A percentile compares a stretch with the other conserved stretches of the same genome.
Conservation (phyloP, 2,797 vertebrate species). For the Pyrocephalus nanus region DNA sequence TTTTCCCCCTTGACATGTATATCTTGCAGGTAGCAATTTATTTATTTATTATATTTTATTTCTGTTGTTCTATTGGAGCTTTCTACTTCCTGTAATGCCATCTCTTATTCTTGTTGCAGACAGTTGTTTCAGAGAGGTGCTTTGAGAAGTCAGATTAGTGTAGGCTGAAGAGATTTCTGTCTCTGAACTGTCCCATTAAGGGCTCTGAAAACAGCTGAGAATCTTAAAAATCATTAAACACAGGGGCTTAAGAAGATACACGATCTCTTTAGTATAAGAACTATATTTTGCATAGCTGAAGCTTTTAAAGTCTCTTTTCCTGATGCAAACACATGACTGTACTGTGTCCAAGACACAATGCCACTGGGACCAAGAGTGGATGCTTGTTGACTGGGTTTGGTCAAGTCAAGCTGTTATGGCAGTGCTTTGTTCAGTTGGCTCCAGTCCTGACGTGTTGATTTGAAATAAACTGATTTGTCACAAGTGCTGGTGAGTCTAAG, state of each 20-base stretch:
- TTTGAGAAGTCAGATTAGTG: not conserved
- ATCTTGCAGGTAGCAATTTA: conserved; percentile 5
- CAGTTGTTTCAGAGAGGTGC: not conserved
- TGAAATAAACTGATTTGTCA: not conserved
- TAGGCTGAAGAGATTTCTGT: not conserved
- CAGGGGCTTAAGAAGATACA: not conserved
- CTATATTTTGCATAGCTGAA: not conserved
- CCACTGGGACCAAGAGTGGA: not conserved
- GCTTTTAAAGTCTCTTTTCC: not conserved
- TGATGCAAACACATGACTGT: not conserved
- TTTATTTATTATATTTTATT: not conserved
- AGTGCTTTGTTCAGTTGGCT: not conserved
- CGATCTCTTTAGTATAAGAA: not conserved
- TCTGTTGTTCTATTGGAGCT: not conserved
- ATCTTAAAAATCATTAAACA: conserved; percentile 1
- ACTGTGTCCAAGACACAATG: not conserved
- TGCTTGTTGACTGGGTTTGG: not conserved
- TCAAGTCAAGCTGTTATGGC: not conserved
- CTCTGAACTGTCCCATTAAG: not conserved
- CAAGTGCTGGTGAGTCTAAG: not conserved
- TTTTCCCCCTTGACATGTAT: not conserved
- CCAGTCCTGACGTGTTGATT: not conserved
- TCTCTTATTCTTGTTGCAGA: not conserved
- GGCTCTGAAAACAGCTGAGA: not conserved
- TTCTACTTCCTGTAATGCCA: not conserved